Base-by-base conservation (phyloP, 2,888 invertebrate species). In the Allacma fusca region DNA sequence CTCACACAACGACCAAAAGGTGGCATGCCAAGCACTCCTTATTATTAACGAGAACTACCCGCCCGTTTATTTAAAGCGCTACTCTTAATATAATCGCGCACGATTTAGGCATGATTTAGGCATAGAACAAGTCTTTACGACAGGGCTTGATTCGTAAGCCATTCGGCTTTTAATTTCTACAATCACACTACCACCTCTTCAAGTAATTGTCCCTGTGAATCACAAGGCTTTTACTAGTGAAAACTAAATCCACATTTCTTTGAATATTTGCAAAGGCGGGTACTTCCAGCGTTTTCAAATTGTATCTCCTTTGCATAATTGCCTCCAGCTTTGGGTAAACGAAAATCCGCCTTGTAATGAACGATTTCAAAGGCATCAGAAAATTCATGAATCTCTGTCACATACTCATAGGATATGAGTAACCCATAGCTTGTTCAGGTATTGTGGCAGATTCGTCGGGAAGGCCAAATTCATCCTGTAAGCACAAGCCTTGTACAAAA, bases 401-500 rank as follows among this genome's bases (percentile, higher is more conserved):
- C 2, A 79, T 16, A 0, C 44, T 62, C 78, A 80, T 78, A 4
- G 80, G 80, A 21, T 44, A 75, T 1, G 26, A 13, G 7, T 13
- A 26, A 0, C 12, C 19, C 1, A 2, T 2, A 12, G 62, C 9
- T 1, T 57, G 29, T 5, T 75, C 68, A 0, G 81, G 81, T 21
- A 81, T 23, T 78, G 77, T 78, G 0, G 75, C 57, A 24, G 78
- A 69, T 59, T 81, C 80, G 1, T 69, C 34, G 9, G 81, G 79
- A 34, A 81, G 73, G 13, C 78, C 77, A 29, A 75, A 79, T 28
- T 79, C 78, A 40, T 79, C 71, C 65, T 79, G 57, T 26, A 72
- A 75, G 79, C 79, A 0, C 78, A 76, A 0, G 81, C 80, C 34
- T 78, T 77, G 13, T 65, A 57, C 2, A 78, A 50, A 21, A 81